Base-by-base conservation (phyloP, 1,140 invertebrate species). In the Epicauta chinensis region DNA sequence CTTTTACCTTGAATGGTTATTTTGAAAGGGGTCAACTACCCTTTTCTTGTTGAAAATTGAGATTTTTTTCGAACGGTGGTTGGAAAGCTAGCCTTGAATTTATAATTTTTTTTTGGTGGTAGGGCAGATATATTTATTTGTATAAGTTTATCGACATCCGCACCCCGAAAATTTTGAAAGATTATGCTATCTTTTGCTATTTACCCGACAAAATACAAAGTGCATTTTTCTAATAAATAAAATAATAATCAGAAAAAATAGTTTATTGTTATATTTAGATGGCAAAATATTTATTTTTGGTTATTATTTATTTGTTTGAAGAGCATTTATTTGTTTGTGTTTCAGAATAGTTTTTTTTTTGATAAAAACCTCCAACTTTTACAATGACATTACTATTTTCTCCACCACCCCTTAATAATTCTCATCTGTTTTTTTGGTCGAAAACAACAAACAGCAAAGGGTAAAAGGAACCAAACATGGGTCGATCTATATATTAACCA, bases 191-290 rank as follows among this genome's bases (percentile, higher is more conserved):
- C 59, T 58, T 62, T 58, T 53, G 63, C 55, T 66, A 66, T 66
- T 66, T 66, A 55, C 60, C 46, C 58, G 59, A 60, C 58, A 23
- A 7, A 7, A 23, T 23, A 23, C 60, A 67, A 67, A 65, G 63
- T 60, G 60, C 63, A 64, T 53, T 55, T 45, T 47, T 23, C 23
- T 23, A 5, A 23, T 52, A 64, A 59, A 63, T 63, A 64, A 64
- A 66, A 63, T 53, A 66, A 57, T n/a, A n/a, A n/a, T n/a, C n/a
- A 57, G 23, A 23, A 23, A 23, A 23, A 23, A 23, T 23, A 23
- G 23, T 23, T 23, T 23, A 61, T 60, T 66, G 64, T 66, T 66
- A 63, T 66, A 64, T 66, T 66, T 66, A 64, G 64, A 66, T 64
- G 38, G 23, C 23, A 66, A 56, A 9, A 51, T 63, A 60, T 63